Evolutionary conservation across 2,113 vertebrate species (phyloP).

Genomic region (Mastomys coucha): DNA sequence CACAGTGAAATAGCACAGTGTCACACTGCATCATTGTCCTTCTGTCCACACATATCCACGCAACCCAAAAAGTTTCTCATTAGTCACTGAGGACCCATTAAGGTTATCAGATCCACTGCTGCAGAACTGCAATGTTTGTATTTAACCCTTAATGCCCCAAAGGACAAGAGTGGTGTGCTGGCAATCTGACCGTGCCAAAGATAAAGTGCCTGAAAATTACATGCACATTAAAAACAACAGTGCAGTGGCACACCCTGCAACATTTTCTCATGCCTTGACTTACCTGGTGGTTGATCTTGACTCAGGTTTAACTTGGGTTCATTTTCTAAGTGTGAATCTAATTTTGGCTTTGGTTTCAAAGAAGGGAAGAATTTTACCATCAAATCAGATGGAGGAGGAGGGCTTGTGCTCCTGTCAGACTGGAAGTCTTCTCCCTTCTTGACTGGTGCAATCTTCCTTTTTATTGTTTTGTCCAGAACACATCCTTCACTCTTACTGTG

Average conservation of each 20-base stretch:
- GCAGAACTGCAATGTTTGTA: neutral
- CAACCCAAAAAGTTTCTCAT: neutral
- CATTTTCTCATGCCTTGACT: slow-evolving; percentile 73
- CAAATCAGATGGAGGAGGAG: slow-evolving; percentile 90
- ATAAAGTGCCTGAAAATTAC: neutral
- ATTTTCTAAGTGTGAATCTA: slow-evolving; percentile 71
- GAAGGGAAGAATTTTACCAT: slow-evolving; percentile 94
- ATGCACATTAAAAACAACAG: neutral
- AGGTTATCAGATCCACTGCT: neutral
- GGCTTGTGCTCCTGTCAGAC: slow-evolving; percentile 67
- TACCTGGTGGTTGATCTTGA: slow-evolving; percentile 87
- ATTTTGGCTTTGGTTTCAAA: slow-evolving; percentile 90
- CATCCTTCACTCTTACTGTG: slow-evolving; percentile 59
- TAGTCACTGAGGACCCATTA: neutral
- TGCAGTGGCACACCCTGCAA: neutral
- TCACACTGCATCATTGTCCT: neutral
- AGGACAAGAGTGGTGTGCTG: neutral
- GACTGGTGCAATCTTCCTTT: slow-evolving; percentile 90
- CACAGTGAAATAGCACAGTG: neutral
- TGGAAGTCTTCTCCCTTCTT: slow-evolving; percentile 84
- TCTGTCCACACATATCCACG: neutral
- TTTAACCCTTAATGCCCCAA: neutral
- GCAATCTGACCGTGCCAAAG: neutral
- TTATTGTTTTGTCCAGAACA: slow-evolving; percentile 85
- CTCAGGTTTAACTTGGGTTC: slow-evolving; percentile 74